phyloP scores from a whole-genome alignment of 2,113 vertebrate species.

The Orycteropus afer region DNA sequence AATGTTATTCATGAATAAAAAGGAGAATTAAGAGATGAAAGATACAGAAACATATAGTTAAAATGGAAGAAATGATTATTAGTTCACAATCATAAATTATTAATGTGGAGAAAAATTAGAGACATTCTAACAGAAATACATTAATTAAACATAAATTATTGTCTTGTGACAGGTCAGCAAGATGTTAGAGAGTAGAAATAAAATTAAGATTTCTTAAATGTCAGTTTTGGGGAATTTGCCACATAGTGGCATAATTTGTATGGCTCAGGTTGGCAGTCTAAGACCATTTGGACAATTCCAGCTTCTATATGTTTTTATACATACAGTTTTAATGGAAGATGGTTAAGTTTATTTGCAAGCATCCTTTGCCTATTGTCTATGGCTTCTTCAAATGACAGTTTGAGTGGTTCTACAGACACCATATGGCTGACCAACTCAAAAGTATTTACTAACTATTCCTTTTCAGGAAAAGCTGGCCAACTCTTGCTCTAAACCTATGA shows the following conservation, averaged over 20 bases:
- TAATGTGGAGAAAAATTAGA: neutral
- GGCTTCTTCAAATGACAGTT: neutral
- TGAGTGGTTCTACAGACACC: neutral
- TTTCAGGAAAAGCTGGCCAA: neutral
- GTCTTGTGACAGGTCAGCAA: neutral
- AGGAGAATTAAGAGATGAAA: neutral
- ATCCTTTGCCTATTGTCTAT: neutral
- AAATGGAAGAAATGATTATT: neutral
- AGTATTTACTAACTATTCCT: neutral
- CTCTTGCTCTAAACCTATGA: neutral
- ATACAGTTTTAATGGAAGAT: neutral
- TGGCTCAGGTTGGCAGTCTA: neutral
- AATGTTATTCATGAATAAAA: neutral
- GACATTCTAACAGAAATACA: neutral
- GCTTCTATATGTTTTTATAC: neutral
- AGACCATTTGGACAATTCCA: fast-evolving
- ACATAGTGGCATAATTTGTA: fast-evolving
- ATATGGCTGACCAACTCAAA: fast-evolving
- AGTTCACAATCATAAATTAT: neutral
- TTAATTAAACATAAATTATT: neutral
- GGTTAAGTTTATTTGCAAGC: fast-evolving
- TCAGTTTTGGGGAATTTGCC: neutral
- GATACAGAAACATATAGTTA: neutral
- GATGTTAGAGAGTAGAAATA: neutral
- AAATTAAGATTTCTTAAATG: neutral